These are phyloP conservation scores for Eucidaris tribuloides DNA, from an alignment of 35 echinoderm and acorn worm species.

Conservation along the genomic window DNA sequence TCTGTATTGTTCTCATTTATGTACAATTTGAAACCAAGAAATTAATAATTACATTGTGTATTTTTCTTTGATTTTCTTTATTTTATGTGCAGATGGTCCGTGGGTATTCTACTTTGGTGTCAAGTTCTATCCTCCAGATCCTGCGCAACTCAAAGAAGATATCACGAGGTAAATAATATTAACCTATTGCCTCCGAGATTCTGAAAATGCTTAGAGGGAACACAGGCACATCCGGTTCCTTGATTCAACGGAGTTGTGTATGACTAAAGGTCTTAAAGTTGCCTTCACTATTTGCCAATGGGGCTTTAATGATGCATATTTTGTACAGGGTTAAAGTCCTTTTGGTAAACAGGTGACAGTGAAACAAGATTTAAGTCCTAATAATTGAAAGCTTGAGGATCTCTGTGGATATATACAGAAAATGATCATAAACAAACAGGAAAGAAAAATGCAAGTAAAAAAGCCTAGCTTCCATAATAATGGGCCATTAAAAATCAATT, in stretches of 20 bases:
- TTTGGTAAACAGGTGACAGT: not conserved
- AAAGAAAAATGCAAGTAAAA: too few relatives aligned
- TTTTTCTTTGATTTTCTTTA: conserved; percentile 30
- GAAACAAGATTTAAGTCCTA: not conserved
- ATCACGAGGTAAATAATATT: conserved; percentile 81
- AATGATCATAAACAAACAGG: too few relatives aligned
- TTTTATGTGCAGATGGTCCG: conserved; percentile 80
- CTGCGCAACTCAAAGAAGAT: conserved; percentile 92
- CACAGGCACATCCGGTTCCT: too few relatives aligned
- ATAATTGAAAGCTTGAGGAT: too few relatives aligned
- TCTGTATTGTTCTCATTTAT: too few relatives aligned
- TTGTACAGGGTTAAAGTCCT: too few relatives aligned
- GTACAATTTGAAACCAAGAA: too few relatives aligned
- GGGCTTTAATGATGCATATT: not conserved
- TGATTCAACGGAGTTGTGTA: not conserved
- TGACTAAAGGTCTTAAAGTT: not conserved
- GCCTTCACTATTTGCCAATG: not conserved
- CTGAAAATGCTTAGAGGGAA: too few relatives aligned
- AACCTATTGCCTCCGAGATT: not conserved
- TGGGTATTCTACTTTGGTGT: conserved; percentile 98
- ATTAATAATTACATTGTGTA: too few relatives aligned
- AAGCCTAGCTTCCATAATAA: too few relatives aligned
- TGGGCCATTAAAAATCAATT: too few relatives aligned
- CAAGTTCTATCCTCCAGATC: conserved; percentile 99
- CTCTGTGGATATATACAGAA: too few relatives aligned